Evolutionary conservation across 2,888 invertebrate genomes (phyloP).

Genomic region (Stratiomys singularior): DNA sequence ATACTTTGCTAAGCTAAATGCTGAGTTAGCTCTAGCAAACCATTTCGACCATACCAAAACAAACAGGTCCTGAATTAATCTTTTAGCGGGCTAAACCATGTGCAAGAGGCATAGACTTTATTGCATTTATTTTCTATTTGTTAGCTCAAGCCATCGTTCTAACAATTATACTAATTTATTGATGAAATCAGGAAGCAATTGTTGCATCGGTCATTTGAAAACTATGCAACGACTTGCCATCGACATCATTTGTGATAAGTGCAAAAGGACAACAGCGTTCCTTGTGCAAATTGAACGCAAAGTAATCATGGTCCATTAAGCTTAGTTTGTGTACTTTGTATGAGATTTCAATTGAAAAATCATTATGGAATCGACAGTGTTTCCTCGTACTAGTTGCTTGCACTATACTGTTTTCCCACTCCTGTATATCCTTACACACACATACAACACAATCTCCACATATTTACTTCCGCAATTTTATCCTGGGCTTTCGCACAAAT

Average conservation of each 20-base stretch:
- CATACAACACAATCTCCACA: neutral
- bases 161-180: neutral
- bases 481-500: neutral
- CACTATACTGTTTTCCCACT: neutral
- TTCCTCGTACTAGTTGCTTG: neutral
- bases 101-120: neutral
- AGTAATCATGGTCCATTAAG: neutral
- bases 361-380: neutral
- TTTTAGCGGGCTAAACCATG: neutral
- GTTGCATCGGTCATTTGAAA: neutral
- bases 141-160: neutral
- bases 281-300: neutral
- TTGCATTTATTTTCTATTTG: too few species aligned
- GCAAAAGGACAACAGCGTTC: neutral
- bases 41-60: neutral
- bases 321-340: neutral
- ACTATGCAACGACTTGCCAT: neutral
- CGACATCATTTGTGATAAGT: neutral
- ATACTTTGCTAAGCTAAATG: neutral
- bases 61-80: slow-evolving; percentile 9
- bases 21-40: neutral
- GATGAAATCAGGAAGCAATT: neutral
- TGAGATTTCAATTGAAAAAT: neutral
- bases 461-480: neutral
- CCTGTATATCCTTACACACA: neutral